Conservation (phyloP, 2,797 vertebrate genomes). For the Poecilia picta region DNA sequence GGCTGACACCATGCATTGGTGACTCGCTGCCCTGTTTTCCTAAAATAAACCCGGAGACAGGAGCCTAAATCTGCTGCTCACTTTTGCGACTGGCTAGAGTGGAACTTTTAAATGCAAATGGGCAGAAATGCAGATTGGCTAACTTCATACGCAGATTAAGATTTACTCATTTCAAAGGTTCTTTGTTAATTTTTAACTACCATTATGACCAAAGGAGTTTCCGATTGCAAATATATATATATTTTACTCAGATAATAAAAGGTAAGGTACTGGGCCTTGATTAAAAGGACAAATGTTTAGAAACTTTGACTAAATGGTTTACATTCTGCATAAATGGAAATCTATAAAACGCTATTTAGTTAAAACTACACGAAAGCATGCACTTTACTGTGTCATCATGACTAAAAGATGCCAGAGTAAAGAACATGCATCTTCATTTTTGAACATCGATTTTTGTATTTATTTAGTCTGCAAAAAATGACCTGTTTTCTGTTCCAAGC, state of each 20-base stretch:
- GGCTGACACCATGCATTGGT: slow-evolving; percentile 47
- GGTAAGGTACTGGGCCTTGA: background rate
- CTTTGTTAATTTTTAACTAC: background rate
- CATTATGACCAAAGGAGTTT: background rate
- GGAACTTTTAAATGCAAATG: background rate
- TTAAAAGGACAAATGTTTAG: background rate
- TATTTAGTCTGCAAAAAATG: background rate
- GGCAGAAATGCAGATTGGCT: background rate
- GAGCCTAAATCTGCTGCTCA: slow-evolving; percentile 56
- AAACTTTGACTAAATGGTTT: background rate
- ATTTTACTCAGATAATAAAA: background rate
- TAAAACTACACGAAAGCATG: background rate
- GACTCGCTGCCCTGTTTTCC: slow-evolving; percentile 73
- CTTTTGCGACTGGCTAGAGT: slow-evolving; percentile 25
- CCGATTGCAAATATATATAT: background rate
- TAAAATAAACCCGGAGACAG: slow-evolving; percentile 71
- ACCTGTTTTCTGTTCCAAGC: background rate
- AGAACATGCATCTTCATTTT: background rate
- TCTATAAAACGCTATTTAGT: background rate
- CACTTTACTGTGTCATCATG: background rate
- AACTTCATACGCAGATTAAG: background rate
- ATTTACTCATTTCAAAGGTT: background rate
- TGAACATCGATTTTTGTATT: background rate
- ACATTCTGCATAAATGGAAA: background rate
- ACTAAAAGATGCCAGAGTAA: background rate